phyloP scores from a whole-genome alignment of 1,140 invertebrate genomes.

The Pseudachorutes palmiensis region DNA sequence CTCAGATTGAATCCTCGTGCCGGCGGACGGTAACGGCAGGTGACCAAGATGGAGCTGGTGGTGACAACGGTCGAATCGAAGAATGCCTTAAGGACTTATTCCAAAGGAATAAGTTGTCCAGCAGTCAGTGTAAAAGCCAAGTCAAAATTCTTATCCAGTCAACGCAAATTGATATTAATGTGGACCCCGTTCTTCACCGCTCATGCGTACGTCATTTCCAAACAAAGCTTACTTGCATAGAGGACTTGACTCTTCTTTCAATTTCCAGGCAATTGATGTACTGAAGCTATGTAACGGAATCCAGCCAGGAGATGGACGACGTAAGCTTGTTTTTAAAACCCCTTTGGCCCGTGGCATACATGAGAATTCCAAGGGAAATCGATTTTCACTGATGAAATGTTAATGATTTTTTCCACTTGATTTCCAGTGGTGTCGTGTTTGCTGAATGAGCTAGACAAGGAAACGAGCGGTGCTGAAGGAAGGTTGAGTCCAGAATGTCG shows the following conservation, averaged over 20 bases:
- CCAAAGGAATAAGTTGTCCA: conserved; percentile 59
- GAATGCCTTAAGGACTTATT: conserved; percentile 83
- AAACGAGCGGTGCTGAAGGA: conserved; percentile 13
- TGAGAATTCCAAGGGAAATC: too few relatives aligned
- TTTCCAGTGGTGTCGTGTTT: conserved; percentile 42
- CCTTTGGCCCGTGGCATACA: too few relatives aligned
- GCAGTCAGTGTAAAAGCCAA: conserved; percentile 64
- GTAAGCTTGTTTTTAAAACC: conserved; percentile 47
- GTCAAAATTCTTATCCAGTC: conserved; percentile 59
- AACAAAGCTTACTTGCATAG: conserved; percentile 43
- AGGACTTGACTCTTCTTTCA: conserved; percentile 56
- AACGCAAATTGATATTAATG: conserved; percentile 63
- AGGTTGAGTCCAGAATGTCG: conserved; percentile 27
- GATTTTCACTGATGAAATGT: too few relatives aligned
- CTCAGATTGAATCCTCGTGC: conserved; percentile 47
- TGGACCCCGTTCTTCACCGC: conserved; percentile 67
- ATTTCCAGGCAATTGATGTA: conserved; percentile 54
- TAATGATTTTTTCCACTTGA: conserved; percentile 23
- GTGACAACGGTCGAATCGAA: conserved; percentile 55
- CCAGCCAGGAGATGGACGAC: conserved; percentile 72
- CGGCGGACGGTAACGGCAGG: conserved; percentile 32
- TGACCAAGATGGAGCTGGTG: conserved; percentile 47
- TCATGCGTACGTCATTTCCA: conserved; percentile 59
- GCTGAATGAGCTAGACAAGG: conserved; percentile 26
- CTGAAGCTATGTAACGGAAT: conserved; percentile 74